phyloP scores from a whole-genome alignment of 1,140 invertebrate genomes.

The Diorhabda elongata region DNA sequence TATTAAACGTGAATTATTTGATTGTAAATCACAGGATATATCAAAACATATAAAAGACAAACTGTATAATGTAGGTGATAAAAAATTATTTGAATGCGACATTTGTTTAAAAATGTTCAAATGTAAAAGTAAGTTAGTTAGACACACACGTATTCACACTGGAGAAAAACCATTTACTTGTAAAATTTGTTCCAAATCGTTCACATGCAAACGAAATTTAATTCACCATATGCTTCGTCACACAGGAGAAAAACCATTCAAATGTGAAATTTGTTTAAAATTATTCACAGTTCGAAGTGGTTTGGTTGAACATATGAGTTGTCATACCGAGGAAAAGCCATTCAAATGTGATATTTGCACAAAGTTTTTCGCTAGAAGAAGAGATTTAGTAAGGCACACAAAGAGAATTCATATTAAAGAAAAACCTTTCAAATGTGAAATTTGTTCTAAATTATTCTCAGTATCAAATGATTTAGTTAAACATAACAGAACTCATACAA shows the following conservation, averaged over 20 bases:
- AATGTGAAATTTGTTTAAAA: neutral
- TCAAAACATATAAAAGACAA: no score
- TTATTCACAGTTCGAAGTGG: neutral
- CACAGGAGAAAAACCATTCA: neutral
- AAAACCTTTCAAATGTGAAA: neutral
- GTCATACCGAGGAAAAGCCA: neutral
- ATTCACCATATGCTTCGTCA: constrained; percentile 39
- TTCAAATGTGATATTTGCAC: neutral
- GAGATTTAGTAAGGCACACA: neutral
- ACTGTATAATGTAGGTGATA: no score
- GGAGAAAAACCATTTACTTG: neutral
- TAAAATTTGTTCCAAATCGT: neutral
- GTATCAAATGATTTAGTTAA: neutral
- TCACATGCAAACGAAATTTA: constrained; percentile 44
- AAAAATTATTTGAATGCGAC: no score
- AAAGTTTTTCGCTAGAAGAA: neutral
- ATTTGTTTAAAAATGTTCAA: neutral
- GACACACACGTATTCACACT: neutral
- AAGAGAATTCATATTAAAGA: neutral
- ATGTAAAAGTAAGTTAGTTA: neutral
- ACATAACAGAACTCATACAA: neutral
- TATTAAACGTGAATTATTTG: no score
- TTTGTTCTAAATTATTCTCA: neutral
- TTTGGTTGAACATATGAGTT: neutral
- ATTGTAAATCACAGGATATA: no score